Base-by-base conservation (phyloP, 2,113 vertebrate species). In the Catharus bicknelli region DNA sequence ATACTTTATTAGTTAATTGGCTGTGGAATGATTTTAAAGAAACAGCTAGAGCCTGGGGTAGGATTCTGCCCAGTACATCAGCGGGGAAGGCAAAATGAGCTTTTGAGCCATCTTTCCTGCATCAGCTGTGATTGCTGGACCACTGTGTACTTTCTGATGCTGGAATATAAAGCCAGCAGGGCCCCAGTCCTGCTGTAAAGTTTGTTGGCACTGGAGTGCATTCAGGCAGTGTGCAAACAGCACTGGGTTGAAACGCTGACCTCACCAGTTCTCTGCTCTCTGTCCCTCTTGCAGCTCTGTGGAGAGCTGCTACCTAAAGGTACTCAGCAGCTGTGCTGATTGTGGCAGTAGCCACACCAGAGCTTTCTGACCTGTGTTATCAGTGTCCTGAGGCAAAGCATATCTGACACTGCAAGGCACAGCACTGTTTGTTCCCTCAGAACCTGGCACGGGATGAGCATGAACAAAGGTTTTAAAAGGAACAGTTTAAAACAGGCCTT, bases 131-230 rank as follows among this genome's bases (percentile, higher is more conserved):
- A 38, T 30, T 73, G 22, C 13, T 66, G 50, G 45, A 45, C 14
- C 12, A 25, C n/a, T 1, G 1, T 23, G 34, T 54, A 18, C 51
- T 67, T 92, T 70, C 59, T 85, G 57, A 30, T 25, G 10, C 53
- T 70, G 51, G 25, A 57, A 57, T 0, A 1, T 13, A n/a, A 30
- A 64, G 40, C 20, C 63, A 81, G 51, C 51, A 58, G 19, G 29
- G 42, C 29, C 40, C 19, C 17, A 57, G 3, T 34, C 16, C 59
- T 64, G 16, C 68, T 59, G 32, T 42, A 29, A 50, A 0, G 0
- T 29, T n/a, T 3, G 4, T 5, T 3, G 4, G 50, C 1, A 6
- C 10, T 0, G 0, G 13, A 30, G 14, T 1, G 0, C 26, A 13
- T 61, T 48, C 77, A 58, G 61, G n/a, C 47, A 57, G 43, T 0